Evolutionary conservation across 2,113 vertebrate genomes (phyloP).

Genomic region (Chitala chitala): DNA sequence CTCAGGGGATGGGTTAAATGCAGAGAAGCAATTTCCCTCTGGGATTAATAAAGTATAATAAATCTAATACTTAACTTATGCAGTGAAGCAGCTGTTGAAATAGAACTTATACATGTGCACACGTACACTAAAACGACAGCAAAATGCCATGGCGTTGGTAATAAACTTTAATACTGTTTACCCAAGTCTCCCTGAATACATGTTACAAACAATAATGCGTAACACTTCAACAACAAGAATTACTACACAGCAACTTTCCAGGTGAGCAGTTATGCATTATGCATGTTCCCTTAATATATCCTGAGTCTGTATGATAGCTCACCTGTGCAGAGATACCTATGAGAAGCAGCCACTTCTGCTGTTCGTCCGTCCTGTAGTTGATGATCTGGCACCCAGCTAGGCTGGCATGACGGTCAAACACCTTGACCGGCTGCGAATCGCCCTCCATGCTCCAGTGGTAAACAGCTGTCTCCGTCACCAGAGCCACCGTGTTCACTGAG

Average conservation of each 20-base stretch:
- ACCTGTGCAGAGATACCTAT: slow-evolving; percentile 91
- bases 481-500: slow-evolving; percentile 80
- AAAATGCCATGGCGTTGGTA: too few relatives aligned
- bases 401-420: slow-evolving; percentile 83
- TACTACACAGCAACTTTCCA: not conserved
- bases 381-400: slow-evolving; percentile 85
- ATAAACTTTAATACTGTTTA: too few relatives aligned
- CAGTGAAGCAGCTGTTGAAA: too few relatives aligned
- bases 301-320: slow-evolving; percentile 4
- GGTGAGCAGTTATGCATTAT: not conserved
- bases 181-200: too few relatives aligned
- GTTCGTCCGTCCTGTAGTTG: slow-evolving; percentile 83
- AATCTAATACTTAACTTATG: too few relatives aligned
- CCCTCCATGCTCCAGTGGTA: slow-evolving; percentile 93
- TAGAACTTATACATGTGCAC: too few relatives aligned
- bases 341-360: slow-evolving; percentile 86
- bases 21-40: too few relatives aligned
- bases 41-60: too few relatives aligned
- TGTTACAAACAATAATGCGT: too few relatives aligned
- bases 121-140: too few relatives aligned
- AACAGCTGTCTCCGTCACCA: slow-evolving; percentile 82
- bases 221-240: not conserved
- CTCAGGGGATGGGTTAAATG: too few relatives aligned
- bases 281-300: not conserved
- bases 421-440: slow-evolving; percentile 81